These are phyloP conservation scores for Magallana gigas DNA, from an alignment of 1,140 invertebrate genomes.

Conservation along the genomic window DNA sequence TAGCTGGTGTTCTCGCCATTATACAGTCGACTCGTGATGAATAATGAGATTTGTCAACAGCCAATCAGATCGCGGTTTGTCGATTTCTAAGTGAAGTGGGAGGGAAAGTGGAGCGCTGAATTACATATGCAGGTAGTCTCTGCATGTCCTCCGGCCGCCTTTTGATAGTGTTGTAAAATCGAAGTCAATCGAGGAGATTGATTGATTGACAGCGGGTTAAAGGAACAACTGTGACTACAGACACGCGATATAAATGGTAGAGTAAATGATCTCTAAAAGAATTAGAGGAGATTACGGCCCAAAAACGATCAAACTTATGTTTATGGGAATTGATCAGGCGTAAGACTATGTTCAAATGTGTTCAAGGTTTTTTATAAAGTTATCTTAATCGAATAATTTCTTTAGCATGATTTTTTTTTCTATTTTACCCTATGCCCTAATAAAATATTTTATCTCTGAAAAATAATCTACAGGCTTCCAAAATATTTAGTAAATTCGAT, in stretches of 20 bases:
- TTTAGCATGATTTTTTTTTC: slow-evolving; percentile 13
- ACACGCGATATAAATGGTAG: slow-evolving; percentile 38
- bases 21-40: slow-evolving; percentile 45
- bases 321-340: slow-evolving; percentile 21
- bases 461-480: slow-evolving; percentile 17
- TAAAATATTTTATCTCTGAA: slow-evolving; percentile 22
- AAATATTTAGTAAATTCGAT: slow-evolving; percentile 37
- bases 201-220: slow-evolving; percentile 55
- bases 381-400: background rate
- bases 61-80: slow-evolving; percentile 55
- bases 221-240: slow-evolving; percentile 40
- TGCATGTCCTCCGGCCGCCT: slow-evolving; percentile 53
- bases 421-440: background rate
- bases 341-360: background rate
- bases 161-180: slow-evolving; percentile 46
- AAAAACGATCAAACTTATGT: background rate
- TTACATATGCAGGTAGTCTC: slow-evolving; percentile 51
- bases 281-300: slow-evolving; percentile 49
- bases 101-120: slow-evolving; percentile 54
- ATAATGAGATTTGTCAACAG: slow-evolving; percentile 45
- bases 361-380: background rate
- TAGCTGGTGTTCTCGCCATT: slow-evolving; percentile 51
- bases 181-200: slow-evolving; percentile 51
- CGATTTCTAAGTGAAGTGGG: slow-evolving; percentile 49
- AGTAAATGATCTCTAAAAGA: slow-evolving; percentile 39